Percentiles rank a stretch among this genome's conserved stretches.
Evolutionary conservation across 2,113 vertebrate genomes (phyloP).

Genomic region (Todiramphus saurophagus): DNA sequence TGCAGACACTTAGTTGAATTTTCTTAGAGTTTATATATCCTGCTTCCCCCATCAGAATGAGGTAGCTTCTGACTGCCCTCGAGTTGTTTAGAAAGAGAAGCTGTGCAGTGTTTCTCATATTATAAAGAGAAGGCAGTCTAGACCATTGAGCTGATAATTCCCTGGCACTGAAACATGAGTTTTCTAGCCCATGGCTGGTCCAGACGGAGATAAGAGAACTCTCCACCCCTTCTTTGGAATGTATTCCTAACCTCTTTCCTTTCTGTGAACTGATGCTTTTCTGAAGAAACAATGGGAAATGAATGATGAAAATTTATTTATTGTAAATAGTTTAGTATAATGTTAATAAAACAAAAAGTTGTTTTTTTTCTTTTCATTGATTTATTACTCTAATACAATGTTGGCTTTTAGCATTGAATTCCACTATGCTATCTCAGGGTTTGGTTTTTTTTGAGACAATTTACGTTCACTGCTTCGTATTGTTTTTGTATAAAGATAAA

Average conservation of each 20-base stretch:
- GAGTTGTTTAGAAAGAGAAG: background rate
- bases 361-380: background rate
- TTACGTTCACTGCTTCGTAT: background rate
- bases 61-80: background rate
- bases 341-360: background rate
- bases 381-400: background rate
- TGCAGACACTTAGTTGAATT: background rate
- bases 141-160: background rate
- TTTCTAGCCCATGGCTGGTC: background rate
- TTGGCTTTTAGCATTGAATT: background rate
- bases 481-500: background rate
- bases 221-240: background rate
- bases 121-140: background rate
- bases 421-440: background rate
- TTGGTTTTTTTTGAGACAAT: background rate
- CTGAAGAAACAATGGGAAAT: background rate
- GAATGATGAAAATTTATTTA: background rate
- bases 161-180: background rate
- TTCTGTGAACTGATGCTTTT: background rate
- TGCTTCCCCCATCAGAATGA: fast-evolving
- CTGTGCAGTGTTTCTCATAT: fast-evolving
- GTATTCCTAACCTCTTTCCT: background rate
- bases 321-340: background rate
- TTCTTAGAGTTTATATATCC: background rate
- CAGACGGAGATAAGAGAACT: background rate